phyloP scores from a whole-genome alignment of 2,797 vertebrate genomes.

The Percopsis omiscomaycus region DNA sequence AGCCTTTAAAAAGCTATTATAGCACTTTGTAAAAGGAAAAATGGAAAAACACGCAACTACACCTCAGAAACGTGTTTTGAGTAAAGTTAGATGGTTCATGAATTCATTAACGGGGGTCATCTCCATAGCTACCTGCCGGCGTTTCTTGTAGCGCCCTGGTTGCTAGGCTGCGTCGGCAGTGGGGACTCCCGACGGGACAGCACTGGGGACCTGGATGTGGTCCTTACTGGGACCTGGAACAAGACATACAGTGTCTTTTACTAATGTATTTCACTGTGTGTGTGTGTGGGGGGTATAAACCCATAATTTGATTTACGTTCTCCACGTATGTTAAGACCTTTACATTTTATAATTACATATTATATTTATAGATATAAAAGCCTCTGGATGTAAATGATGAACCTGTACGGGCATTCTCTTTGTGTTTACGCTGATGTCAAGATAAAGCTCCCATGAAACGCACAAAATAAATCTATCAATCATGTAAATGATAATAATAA shows the following conservation, averaged over 20 bases:
- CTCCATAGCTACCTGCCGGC: conserved; percentile 78
- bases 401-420: too few species aligned
- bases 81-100: neutral
- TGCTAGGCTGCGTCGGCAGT: conserved; percentile 87
- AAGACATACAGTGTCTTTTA: conserved; percentile 16
- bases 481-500: neutral
- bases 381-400: too few species aligned
- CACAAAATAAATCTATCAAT: neutral
- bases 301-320: too few species aligned
- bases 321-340: too few species aligned
- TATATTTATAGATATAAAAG: too few species aligned
- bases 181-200: conserved; percentile 93
- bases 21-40: too few species aligned
- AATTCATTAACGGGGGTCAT: neutral
- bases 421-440: too few species aligned
- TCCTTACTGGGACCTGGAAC: conserved; percentile 91
- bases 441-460: neutral
- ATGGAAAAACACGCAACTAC: neutral
- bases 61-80: neutral
- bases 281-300: too few species aligned
- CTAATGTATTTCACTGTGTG: neutral
- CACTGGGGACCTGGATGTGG: conserved; percentile 93
- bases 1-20: too few species aligned
- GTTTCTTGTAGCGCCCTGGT: conserved; percentile 85
- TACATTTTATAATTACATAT: too few species aligned